Evolutionary conservation across 2,888 invertebrate genomes (phyloP).

Genomic region (Caenorhabditis auriculariae): DNA sequence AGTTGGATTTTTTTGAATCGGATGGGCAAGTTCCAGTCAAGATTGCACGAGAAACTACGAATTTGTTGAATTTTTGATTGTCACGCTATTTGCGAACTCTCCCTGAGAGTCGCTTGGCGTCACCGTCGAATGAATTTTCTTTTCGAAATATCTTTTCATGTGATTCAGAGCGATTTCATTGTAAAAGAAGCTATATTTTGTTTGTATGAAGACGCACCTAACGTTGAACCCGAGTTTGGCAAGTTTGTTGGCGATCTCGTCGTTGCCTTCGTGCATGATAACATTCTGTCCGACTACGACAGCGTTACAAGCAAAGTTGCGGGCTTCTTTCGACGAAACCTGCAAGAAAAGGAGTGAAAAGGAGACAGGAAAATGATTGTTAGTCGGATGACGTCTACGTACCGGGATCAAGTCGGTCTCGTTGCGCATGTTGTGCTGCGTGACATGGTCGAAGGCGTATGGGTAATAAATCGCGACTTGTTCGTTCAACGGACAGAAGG

Average conservation of each 20-base stretch:
- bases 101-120: too few relatives aligned
- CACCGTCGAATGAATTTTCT: too few relatives aligned
- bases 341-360: slow-evolving; percentile 7
- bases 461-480: slow-evolving; percentile 57
- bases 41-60: too few relatives aligned
- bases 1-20: background rate
- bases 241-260: slow-evolving; percentile 50
- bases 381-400: background rate
- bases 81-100: too few relatives aligned
- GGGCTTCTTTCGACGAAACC: slow-evolving; percentile 54
- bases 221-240: slow-evolving; percentile 39
- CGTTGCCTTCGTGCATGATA: slow-evolving; percentile 53
- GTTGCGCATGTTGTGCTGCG: slow-evolving; percentile 56
- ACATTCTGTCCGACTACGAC: slow-evolving; percentile 60
- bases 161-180: too few relatives aligned
- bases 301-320: slow-evolving; percentile 60
- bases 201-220: slow-evolving; percentile 6
- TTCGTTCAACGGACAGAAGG: slow-evolving; percentile 59
- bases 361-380: background rate
- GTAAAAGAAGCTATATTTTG: too few relatives aligned
- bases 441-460: slow-evolving; percentile 56
- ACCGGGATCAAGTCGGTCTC: slow-evolving; percentile 45
- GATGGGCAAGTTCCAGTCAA: too few relatives aligned
- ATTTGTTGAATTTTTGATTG: too few relatives aligned
- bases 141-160: too few relatives aligned